A percentile compares a stretch with the other conserved stretches of the same genome.
Evolutionary conservation across 2,888 invertebrate genomes (phyloP).

Genomic region (Heliconius sara): DNA sequence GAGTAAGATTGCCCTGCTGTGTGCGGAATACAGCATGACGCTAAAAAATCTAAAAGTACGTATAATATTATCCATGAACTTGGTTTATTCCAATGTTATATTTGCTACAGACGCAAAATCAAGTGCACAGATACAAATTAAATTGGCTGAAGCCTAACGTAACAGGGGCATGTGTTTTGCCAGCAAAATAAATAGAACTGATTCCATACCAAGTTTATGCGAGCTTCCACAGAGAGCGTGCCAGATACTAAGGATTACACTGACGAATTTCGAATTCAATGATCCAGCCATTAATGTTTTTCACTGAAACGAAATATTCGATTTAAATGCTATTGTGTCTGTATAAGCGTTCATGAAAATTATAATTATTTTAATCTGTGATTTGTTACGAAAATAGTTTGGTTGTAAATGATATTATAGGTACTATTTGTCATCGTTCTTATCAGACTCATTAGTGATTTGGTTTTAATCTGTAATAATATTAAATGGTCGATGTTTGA

Average conservation of each 20-base stretch:
- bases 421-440: constrained; percentile 25
- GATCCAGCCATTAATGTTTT: constrained; percentile 40
- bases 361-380: constrained; percentile 39
- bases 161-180: constrained; percentile 36
- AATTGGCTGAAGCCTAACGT: constrained; percentile 35
- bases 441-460: constrained; percentile 30
- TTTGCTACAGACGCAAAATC: constrained; percentile 19
- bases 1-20: no score
- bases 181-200: constrained; percentile 39
- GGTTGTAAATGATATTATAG: constrained; percentile 36
- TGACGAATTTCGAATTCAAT: constrained; percentile 43
- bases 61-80: not conserved
- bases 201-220: constrained; percentile 32
- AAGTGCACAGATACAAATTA: constrained; percentile 40
- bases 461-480: not conserved
- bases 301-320: constrained; percentile 34
- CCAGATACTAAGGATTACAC: constrained; percentile 35
- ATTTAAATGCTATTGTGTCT: constrained; percentile 37
- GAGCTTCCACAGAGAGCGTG: constrained; percentile 15
- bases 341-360: constrained; percentile 33
- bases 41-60: not conserved
- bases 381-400: constrained; percentile 37
- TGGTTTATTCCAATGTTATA: not conserved
- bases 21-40: no score
- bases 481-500: not conserved